phyloP scores from a whole-genome alignment of 2,113 vertebrate species.

The Dinomys branickii region DNA sequence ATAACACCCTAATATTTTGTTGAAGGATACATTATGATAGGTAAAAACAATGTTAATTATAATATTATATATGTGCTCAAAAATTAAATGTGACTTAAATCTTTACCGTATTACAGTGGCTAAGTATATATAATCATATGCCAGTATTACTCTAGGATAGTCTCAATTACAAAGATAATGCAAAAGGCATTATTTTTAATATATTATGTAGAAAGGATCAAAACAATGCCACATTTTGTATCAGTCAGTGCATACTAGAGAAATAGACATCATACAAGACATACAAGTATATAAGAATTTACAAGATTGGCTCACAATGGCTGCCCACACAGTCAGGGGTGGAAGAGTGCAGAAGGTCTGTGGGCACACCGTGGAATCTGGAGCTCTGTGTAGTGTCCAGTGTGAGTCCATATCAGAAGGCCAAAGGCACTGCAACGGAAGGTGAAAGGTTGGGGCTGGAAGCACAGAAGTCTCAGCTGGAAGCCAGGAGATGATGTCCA shows the following conservation, averaged over 20 bases:
- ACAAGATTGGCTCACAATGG: not conserved
- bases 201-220: not conserved
- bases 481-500: not conserved
- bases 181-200: constrained; percentile 14
- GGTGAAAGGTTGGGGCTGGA: not conserved
- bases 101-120: constrained; percentile 9
- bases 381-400: not conserved
- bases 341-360: not conserved
- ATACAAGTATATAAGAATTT: not conserved
- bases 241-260: not conserved
- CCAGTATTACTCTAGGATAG: not conserved
- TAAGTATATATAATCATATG: not conserved
- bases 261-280: not conserved
- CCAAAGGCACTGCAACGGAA: not conserved
- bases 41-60: not conserved
- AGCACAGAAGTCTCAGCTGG: not conserved
- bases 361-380: not conserved
- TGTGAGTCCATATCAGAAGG: not conserved
- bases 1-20: not conserved
- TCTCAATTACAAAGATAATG: not conserved
- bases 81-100: not conserved
- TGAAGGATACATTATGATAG: not conserved
- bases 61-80: not conserved
- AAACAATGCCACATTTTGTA: not conserved
- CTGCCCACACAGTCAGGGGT: not conserved